Evolutionary conservation across 2,888 invertebrate genomes (phyloP), one percentile per base, ranked within the genome.

Genomic region (Zygaena filipendulae): DNA sequence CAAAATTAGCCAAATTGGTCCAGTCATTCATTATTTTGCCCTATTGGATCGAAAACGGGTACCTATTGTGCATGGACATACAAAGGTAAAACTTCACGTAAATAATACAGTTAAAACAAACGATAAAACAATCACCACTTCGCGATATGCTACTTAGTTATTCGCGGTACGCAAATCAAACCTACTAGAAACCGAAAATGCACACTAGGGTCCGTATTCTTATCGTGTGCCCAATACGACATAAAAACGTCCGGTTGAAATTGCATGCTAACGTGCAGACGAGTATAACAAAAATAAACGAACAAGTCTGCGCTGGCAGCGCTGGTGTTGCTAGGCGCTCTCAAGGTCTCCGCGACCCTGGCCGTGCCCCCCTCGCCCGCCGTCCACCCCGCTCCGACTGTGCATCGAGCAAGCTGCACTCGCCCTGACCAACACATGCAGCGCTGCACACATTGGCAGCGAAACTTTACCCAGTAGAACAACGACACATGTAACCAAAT

Each of bases 301-400:
- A 62, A 42, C 40, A 35, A 49, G 49, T 49, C 49, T 51, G 45
- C 40, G 54, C 42, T 53, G 59, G 49, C 59, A 54, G 55, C 52
- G 58, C 56, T 67, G 58, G 56, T 67, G 77, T 77, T 79, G 70
- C 74, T 71, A 75, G 55, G 72, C 69, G 61, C 54, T 61, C 54
- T 63, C 77, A 79, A 79, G 77, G 79, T 68, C 71, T 62, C 36
- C 43, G 34, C 58, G 67, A 58, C 69, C 69, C 56, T 68, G 68
- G 29, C 19, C 13, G 22, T 23, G 42, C 39, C 46, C 40, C 47
- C 45, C 38, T 31, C 29, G 30, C 27, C 39, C 20, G 29, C 27
- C 30, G 12, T 23, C 28, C 27, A 36, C 4, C 4, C 16, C 39
- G 38, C 39, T n/a, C 16, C 39, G 38, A 38, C 38, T 40, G 37